Evolutionary conservation across 1,140 invertebrate genomes (phyloP).

Genomic region (Drosophila rhopaloa): DNA sequence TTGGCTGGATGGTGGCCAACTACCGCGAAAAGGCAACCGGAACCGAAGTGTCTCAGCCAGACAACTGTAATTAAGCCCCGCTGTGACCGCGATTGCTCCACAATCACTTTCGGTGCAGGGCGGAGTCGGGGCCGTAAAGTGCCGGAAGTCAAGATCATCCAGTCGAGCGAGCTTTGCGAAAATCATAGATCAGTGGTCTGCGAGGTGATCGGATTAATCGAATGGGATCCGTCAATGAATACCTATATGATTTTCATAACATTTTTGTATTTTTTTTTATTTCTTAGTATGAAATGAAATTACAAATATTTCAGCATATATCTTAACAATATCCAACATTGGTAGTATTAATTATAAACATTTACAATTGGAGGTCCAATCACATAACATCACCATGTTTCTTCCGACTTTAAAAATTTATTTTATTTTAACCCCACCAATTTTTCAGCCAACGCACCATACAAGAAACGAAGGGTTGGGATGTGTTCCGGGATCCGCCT

Average conservation of each 20-base stretch:
- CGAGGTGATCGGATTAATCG: slow-evolving; percentile 7
- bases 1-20: slow-evolving; percentile 25
- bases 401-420: no score
- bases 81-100: slow-evolving; percentile 43
- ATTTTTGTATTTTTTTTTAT: no score
- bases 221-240: neutral
- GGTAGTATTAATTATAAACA: no score
- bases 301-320: no score
- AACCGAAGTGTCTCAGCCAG: slow-evolving; percentile 41
- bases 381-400: no score
- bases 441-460: slow-evolving; percentile 91
- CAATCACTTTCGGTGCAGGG: slow-evolving; percentile 58
- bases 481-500: slow-evolving; percentile 96
- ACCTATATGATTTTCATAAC: no score
- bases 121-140: slow-evolving; percentile 36
- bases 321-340: no score
- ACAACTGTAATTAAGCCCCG: slow-evolving; percentile 40
- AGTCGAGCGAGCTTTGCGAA: slow-evolving; percentile 19
- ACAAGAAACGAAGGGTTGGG: slow-evolving; percentile 97
- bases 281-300: no score
- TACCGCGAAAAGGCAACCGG: slow-evolving; percentile 34
- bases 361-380: no score
- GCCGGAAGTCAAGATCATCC: slow-evolving; percentile 51
- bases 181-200: slow-evolving; percentile 19
- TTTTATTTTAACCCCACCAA: neutral